Percentiles rank a stretch among this genome's conserved stretches.
phyloP scores from a whole-genome alignment of 92 coral and sea anemone genomes.

The Phenganax stokvisi region DNA sequence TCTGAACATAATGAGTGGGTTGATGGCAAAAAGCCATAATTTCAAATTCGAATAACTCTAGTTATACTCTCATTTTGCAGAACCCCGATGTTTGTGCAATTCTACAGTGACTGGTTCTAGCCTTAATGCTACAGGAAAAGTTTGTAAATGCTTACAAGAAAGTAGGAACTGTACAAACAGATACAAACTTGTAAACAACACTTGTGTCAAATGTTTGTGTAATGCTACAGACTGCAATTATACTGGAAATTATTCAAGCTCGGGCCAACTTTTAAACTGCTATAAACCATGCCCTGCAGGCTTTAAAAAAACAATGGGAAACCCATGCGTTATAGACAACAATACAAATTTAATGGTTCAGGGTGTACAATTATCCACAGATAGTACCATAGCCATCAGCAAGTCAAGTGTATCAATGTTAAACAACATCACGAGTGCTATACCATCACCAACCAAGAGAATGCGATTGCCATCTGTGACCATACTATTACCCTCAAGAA shows the following conservation, averaged over 20 bases:
- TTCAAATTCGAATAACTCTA: neutral
- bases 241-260: constrained; percentile 13
- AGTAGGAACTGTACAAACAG: constrained; percentile 13
- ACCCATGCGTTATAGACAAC: constrained; percentile 12
- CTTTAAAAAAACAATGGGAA: constrained; percentile 1
- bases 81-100: constrained; percentile 2
- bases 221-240: constrained; percentile 24
- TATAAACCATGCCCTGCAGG: constrained; percentile 4
- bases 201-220: constrained; percentile 7
- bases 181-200: neutral
- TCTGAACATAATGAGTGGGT: neutral
- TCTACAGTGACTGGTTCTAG: neutral
- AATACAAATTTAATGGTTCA: neutral
- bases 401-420: neutral
- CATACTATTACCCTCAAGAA: neutral
- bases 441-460: neutral
- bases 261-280: constrained; percentile 28
- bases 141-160: constrained; percentile 12
- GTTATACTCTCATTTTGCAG: neutral
- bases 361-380: neutral
- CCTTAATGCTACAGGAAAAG: neutral
- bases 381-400: neutral
- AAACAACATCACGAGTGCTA: neutral
- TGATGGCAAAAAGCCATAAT: neutral
- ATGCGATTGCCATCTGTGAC: neutral